Percentiles rank a stretch among this genome's conserved stretches.
Conservation (phyloP, 2,797 vertebrate species). For the Sus cebifrons region DNA sequence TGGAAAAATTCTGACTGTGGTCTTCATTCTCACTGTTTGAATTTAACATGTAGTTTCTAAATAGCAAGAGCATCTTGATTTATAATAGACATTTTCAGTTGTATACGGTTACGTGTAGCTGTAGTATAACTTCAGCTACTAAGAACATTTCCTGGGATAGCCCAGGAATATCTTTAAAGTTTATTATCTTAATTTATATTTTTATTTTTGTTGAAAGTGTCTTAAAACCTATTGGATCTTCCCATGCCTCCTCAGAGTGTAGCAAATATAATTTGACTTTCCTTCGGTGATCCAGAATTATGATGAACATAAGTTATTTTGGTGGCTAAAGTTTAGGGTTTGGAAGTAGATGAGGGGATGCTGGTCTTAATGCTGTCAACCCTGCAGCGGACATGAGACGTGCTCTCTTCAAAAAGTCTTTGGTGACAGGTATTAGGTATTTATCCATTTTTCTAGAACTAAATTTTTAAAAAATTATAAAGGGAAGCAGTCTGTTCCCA, state of each 20-base stretch:
- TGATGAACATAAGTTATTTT: not conserved
- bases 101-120: not conserved
- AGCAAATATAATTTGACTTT: not conserved
- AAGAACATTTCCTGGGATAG: not conserved
- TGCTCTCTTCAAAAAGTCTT: not conserved
- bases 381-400: not conserved
- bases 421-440: not conserved
- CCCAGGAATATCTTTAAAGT: not conserved
- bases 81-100: not conserved
- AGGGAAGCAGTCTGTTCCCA: not conserved
- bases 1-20: not conserved
- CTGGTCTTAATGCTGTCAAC: not conserved
- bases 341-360: not conserved
- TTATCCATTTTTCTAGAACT: not conserved
- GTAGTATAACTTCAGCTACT: not conserved
- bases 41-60: constrained; percentile 35
- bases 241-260: no score
- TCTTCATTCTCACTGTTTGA: not conserved
- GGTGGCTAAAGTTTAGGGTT: not conserved
- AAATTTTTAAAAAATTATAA: not conserved
- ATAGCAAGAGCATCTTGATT: not conserved
- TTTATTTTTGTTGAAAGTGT: not conserved
- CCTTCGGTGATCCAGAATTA: not conserved
- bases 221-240: no score
- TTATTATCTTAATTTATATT: not conserved